A percentile compares a stretch with the other conserved stretches of the same genome.
Evolutionary conservation across 1,140 invertebrate genomes (phyloP).

Genomic region (Drosophila funebris): DNA sequence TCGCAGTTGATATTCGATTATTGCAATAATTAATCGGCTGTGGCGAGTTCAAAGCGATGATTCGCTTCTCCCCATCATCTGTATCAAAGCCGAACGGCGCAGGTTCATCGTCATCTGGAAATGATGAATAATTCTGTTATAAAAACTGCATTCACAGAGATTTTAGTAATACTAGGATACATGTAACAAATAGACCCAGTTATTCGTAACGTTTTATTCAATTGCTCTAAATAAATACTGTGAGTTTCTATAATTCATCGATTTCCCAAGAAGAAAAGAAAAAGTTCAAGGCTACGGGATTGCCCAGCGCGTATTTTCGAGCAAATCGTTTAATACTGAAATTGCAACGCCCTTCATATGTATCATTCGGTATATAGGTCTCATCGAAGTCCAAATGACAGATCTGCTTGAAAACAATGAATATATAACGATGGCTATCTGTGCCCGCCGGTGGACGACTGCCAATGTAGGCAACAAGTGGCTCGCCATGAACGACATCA

Average conservation of each 20-base stretch:
- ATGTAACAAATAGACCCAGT: not conserved
- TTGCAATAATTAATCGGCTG: conserved; percentile 94
- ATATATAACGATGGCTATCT: conserved; percentile 94
- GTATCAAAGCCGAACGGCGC: conserved; percentile 85
- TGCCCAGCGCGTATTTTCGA: conserved; percentile 89
- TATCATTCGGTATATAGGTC: conserved; percentile 84
- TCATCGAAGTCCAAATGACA: conserved; percentile 71
- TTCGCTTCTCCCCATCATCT: conserved; percentile 88
- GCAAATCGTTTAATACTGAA: conserved; percentile 90
- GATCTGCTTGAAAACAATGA: conserved; percentile 92
- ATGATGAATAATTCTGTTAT: conserved; percentile 10
- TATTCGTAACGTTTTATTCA: not conserved
- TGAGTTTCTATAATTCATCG: conserved; percentile 2
- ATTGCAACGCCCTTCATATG: conserved; percentile 87
- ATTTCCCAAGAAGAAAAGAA: conserved; percentile 30
- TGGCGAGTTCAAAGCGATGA: conserved; percentile 92
- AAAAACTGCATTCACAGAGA: not conserved
- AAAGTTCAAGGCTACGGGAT: conserved; percentile 92
- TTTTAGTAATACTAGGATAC: not conserved
- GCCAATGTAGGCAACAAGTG: conserved; percentile 91
- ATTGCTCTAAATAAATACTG: not conserved
- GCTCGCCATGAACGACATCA: conserved; percentile 89
- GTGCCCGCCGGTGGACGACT: conserved; percentile 91
- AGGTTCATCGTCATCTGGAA: conserved; percentile 87
- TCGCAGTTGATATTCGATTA: conserved; percentile 96